Evolutionary conservation across 2,113 vertebrate species (phyloP), one percentile per base, ranked within the genome.

Genomic region (Ursus arctos): DNA sequence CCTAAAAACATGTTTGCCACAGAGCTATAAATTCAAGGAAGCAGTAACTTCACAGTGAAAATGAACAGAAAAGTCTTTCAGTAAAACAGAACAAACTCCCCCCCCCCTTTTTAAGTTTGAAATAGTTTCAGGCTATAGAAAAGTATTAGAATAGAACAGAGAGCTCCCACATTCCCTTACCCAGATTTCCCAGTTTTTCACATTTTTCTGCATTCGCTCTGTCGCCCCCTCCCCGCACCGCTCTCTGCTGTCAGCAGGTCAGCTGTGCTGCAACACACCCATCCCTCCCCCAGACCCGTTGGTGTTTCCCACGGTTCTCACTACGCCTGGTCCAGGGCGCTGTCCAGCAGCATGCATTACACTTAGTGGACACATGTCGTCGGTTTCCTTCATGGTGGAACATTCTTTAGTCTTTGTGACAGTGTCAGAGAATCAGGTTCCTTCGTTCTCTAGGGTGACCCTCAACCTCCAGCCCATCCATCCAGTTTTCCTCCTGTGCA

Each of bases 151-250:
- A 4, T 5, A 9, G 31, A 7, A 22, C 51, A 79, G 40, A 65
- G 79, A 24, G 6, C 13, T 10, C 10, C 57, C 47, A 36, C 5
- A 0, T 53, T 16, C 26, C 40, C 19, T 79, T 2, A 36, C 28
- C 28, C 49, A 9, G 28, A 5, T 22, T 71, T 59, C 18, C 53
- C 9, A 5, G 4, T 6, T 21, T 40, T 33, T 36, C 51, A 16
- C 36, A 40, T 10, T 91, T 59, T 2, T 1, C 2, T 10, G 26
- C 19, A 13, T 26, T 71, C 47, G n/a, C 43, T 22, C 22, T 0
- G 6, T 43, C 2, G 0, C 9, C 3, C 36, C 40, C 3, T 31
- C 14, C n/a, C 33, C 1, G 15, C 1, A 1, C 3, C 13, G 13
- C 6, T 82, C 36, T 40, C 7, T 51, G 84, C 4, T 0, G 3